Evolutionary conservation across 2,888 invertebrate genomes (phyloP).

Genomic region (Dyspetes luteomarginatus): DNA sequence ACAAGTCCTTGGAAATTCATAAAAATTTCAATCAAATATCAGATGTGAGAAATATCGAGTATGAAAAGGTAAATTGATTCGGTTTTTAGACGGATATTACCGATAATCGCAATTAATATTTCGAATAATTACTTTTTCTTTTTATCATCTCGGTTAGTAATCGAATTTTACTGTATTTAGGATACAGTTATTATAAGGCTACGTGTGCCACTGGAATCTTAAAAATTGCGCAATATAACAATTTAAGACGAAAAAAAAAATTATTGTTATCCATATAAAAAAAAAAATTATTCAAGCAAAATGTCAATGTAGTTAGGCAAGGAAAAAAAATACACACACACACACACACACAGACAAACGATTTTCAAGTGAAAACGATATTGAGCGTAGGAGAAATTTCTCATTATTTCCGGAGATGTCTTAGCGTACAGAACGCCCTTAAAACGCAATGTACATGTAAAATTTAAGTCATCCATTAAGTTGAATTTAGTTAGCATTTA

Average conservation of each 20-base stretch:
- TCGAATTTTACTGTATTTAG: conserved; percentile 26
- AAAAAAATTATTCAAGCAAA: conserved; percentile 38
- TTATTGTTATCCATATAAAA: conserved; percentile 9
- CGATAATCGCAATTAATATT: conserved; percentile 23
- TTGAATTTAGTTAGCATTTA: conserved; percentile 53
- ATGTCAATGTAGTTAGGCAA: conserved; percentile 28
- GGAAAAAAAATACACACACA: too few relatives aligned
- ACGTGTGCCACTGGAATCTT: conserved; percentile 32
- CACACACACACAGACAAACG: too few relatives aligned
- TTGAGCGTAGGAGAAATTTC: background rate
- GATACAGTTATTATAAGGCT: conserved; percentile 29
- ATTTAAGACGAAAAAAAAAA: conserved; percentile 29
- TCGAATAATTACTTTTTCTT: conserved; percentile 11
- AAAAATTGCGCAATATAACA: conserved; percentile 51
- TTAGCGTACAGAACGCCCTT: conserved; percentile 53
- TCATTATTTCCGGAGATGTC: background rate
- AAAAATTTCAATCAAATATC: too few relatives aligned
- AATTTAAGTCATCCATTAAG: conserved; percentile 52
- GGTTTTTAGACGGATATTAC: conserved; percentile 10
- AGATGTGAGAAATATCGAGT: background rate
- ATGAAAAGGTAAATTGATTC: background rate
- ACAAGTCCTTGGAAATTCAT: too few relatives aligned
- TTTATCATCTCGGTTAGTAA: conserved; percentile 3
- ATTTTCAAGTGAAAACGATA: conserved; percentile 10
- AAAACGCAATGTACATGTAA: conserved; percentile 62